phyloP scores from a whole-genome alignment of 2,113 vertebrate species.

The Alouatta palliata region DNA sequence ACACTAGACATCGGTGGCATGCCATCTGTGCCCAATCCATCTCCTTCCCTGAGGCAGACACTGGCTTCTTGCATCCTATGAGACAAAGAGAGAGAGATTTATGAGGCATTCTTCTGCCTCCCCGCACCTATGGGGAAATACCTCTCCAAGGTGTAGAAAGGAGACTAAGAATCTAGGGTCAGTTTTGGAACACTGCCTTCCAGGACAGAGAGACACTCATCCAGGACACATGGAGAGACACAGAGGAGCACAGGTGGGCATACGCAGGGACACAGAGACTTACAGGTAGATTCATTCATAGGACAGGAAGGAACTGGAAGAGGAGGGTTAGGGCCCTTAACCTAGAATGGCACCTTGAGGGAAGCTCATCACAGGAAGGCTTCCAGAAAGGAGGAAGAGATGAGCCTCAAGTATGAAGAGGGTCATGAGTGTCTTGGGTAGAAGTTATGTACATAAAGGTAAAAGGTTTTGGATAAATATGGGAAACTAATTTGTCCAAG shows the following conservation, averaged over 20 bases:
- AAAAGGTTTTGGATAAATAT: neutral
- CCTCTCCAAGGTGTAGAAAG: neutral
- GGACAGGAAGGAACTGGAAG: neutral
- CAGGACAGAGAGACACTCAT: neutral
- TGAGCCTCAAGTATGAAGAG: neutral
- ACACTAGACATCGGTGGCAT: slow-evolving; percentile 96
- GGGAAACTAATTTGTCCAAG: neutral
- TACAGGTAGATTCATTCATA: neutral
- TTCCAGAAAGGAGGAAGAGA: neutral
- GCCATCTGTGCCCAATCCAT: slow-evolving; percentile 99
- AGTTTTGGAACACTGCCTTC: neutral
- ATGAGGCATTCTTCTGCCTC: neutral
- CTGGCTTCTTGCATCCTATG: slow-evolving; percentile 93
- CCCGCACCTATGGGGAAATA: neutral
- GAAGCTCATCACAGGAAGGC: neutral
- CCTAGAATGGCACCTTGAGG: neutral
- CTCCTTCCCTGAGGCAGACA: slow-evolving; percentile 95
- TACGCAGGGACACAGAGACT: neutral
- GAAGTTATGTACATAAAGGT: neutral
- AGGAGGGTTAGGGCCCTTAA: neutral
- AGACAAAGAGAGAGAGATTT: neutral
- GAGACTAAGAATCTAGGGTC: neutral
- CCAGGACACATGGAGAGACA: neutral
- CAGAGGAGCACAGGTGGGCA: neutral
- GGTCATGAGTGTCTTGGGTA: neutral